Conservation (phyloP, 2,888 invertebrate species). For the Hemicrepidius hirtus region DNA sequence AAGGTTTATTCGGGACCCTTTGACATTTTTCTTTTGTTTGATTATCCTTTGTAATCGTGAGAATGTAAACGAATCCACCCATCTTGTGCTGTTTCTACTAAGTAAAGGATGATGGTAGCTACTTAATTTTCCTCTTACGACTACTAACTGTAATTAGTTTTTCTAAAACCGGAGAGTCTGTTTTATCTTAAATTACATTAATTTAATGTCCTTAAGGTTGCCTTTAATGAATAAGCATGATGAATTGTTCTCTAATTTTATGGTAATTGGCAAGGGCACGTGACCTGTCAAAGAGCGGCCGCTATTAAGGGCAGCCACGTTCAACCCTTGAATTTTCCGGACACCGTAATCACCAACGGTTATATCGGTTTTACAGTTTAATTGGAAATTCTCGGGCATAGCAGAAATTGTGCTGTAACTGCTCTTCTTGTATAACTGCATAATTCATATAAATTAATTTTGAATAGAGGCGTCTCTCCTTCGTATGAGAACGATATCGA, state of each 20-base stretch:
- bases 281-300: conserved; percentile 47
- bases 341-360: conserved; percentile 42
- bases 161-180: conserved; percentile 26
- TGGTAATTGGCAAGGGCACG: conserved; percentile 45
- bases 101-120: conserved; percentile 1
- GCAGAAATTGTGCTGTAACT: conserved; percentile 36
- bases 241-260: conserved; percentile 47
- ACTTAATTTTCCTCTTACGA: conserved; percentile 8
- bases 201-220: conserved; percentile 42
- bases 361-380: conserved; percentile 47
- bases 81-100: neutral
- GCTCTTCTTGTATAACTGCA: conserved; percentile 29
- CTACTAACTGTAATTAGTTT: conserved; percentile 31
- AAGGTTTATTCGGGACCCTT: too few species aligned
- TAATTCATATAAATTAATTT: conserved; percentile 24
- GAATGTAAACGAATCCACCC: too few species aligned
- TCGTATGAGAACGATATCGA: conserved; percentile 2
- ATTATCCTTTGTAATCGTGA: too few species aligned
- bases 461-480: neutral
- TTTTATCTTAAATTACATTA: conserved; percentile 40
- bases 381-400: conserved; percentile 43
- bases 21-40: too few species aligned
- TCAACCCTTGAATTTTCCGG: conserved; percentile 49
- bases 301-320: conserved; percentile 45
- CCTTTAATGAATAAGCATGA: conserved; percentile 42